Evolutionary conservation across 2,113 vertebrate genomes (phyloP), one percentile per base, ranked within the genome.

Genomic region (Megaleporinus macrocephalus): DNA sequence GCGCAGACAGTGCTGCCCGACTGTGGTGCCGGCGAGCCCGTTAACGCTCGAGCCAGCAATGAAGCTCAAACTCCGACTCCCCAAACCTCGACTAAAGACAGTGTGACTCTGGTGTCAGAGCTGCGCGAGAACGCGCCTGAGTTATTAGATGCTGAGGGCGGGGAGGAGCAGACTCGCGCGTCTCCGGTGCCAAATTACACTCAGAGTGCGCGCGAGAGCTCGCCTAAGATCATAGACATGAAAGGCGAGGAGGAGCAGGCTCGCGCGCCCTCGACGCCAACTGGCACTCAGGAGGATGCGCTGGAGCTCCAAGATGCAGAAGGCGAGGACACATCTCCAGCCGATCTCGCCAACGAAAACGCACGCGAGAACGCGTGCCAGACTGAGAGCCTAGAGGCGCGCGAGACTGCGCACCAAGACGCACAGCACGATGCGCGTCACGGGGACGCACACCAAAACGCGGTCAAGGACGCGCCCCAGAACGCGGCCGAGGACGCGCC

Each of bases 111-210:
- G 16, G 29, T 53, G 33, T 33, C 81, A 14, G 55, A 83, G 82
- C 72, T 49, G 47, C 16, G 79, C 66, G 71, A 78, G 36, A 44
- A 79, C 57, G 73, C 78, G n/a, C 66, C 78, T 24, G 44, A 79
- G 41, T 47, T 47, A 73, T 83, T 55, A 57, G 81, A 89, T 30
- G 49, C 24, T 3, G 81, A 86, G 33, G 26, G 36, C 3, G 66
- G 30, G 5, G 53, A 81, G 12, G 79, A 69, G 49, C 49, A 3
- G 16, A 51, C 49, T 15, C 41, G 5, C 5, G 41, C 41, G 41
- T 44, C 41, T 10, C 41, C 41, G 41, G 9, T 9, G 10, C 10
- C 10, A 4, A 10, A 1, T 1, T 4, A 10, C 41, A 44, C 5
- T 44, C 41, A 44, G 10, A 44, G 41, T 10, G 41, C 41, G 41